A percentile compares a stretch with the other conserved stretches of the same genome.
phyloP scores from a whole-genome alignment of 1,140 invertebrate species.

The Anastrepha obliqua region DNA sequence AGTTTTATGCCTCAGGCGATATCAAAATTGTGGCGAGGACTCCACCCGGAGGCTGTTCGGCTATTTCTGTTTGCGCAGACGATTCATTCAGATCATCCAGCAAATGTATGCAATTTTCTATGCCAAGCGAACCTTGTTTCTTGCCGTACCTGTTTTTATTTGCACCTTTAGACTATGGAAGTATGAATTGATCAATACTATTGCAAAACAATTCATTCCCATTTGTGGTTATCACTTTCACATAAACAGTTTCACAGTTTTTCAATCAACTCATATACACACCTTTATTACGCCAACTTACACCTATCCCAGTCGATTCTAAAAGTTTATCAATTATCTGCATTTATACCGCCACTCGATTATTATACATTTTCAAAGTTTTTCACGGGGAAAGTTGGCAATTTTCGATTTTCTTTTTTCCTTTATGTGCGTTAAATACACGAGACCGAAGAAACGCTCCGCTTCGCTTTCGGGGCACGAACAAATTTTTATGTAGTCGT shows the following conservation, averaged over 20 bases:
- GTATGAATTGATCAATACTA: slow-evolving; percentile 15
- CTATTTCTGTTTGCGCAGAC: slow-evolving; percentile 35
- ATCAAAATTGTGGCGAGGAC: slow-evolving; percentile 37
- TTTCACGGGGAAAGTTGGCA: slow-evolving; percentile 44
- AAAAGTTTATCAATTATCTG: slow-evolving; percentile 48
- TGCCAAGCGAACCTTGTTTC: background rate
- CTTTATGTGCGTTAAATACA: slow-evolving; percentile 40
- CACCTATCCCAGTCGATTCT: background rate
- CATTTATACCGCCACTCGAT: background rate
- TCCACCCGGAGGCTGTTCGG: slow-evolving; percentile 51
- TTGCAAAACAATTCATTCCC: slow-evolving; percentile 39
- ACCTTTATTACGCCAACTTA: background rate
- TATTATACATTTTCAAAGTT: slow-evolving; percentile 29
- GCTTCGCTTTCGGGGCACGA: slow-evolving; percentile 59
- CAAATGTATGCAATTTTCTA: background rate
- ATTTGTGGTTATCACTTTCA: slow-evolving; percentile 41
- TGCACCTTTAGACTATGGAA: background rate
- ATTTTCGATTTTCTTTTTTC: slow-evolving; percentile 38
- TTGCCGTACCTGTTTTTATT: background rate
- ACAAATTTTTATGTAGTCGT: slow-evolving; percentile 56
- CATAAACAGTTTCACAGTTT: slow-evolving; percentile 55
- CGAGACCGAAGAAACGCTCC: slow-evolving; percentile 56
- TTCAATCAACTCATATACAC: slow-evolving; percentile 37
- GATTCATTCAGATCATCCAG: slow-evolving; percentile 22
- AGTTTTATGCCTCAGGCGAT: slow-evolving; percentile 30